A percentile compares a stretch with the other conserved stretches of the same genome.
phyloP scores from a whole-genome alignment of 2,888 invertebrate species.

The Lapara coniferarum region DNA sequence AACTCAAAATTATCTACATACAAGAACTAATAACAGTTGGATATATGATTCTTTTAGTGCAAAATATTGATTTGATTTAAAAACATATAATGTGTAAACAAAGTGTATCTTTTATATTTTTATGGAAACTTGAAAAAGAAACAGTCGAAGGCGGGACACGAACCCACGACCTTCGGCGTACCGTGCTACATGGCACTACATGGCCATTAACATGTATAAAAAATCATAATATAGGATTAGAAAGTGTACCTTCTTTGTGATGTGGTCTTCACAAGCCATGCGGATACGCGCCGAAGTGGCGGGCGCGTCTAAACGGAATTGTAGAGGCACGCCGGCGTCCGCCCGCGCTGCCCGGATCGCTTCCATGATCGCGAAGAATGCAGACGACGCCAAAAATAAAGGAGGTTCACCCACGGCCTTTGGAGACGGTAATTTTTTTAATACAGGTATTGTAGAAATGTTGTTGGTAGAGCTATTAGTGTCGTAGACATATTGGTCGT shows the following conservation, averaged over 20 bases:
- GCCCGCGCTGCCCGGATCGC: conserved; percentile 91
- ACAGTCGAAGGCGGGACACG: too few relatives aligned
- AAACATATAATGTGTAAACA: too few relatives aligned
- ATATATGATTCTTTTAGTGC: too few relatives aligned
- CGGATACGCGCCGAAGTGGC: conserved; percentile 95
- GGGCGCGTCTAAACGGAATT: conserved; percentile 90
- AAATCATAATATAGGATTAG: too few relatives aligned
- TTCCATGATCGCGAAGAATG: conserved; percentile 94
- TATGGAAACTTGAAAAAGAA: too few relatives aligned
- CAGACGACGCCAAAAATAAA: conserved; percentile 93
- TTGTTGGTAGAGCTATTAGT: background rate
- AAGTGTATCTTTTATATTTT: too few relatives aligned
- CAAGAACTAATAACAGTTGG: too few relatives aligned
- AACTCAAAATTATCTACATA: too few relatives aligned
- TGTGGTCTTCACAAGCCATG: conserved; percentile 93
- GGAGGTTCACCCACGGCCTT: conserved; percentile 98
- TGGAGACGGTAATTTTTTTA: conserved; percentile 33
- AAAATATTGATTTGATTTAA: too few relatives aligned
- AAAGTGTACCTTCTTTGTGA: conserved; percentile 88
- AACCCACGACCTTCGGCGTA: too few relatives aligned
- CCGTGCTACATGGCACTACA: too few relatives aligned
- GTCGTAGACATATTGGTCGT: background rate
- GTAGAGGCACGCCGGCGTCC: conserved; percentile 85
- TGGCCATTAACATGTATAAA: too few relatives aligned
- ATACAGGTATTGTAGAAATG: background rate